A percentile compares a stretch with the other conserved stretches of the same genome.
Evolutionary conservation across 2,888 invertebrate genomes (phyloP).

Genomic region (Drosophila tripunctata): DNA sequence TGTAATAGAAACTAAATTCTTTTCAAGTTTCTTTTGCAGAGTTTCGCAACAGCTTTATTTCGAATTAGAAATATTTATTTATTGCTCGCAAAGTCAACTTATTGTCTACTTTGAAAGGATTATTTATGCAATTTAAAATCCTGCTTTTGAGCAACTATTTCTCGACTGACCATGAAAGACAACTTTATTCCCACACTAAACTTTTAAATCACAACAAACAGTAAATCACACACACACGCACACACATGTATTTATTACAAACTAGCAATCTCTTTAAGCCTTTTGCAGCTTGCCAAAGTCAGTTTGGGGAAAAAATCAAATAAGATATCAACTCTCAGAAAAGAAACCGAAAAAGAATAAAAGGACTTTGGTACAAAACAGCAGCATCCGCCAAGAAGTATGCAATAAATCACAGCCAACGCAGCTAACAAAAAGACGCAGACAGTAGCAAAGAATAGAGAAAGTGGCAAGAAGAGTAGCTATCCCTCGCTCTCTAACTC

Average conservation of each 20-base stretch:
- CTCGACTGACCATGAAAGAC: conserved; percentile 47
- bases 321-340: conserved; percentile 41
- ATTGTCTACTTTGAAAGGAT: not conserved
- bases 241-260: conserved; percentile 7
- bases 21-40: too few species aligned
- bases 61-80: not conserved
- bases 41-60: not conserved
- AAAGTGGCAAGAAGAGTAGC: not conserved
- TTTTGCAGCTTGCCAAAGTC: conserved; percentile 40
- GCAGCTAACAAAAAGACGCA: conserved; percentile 48
- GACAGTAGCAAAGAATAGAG: conserved; percentile 32
- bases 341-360: conserved; percentile 5
- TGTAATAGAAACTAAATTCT: not conserved
- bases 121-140: conserved; percentile 2
- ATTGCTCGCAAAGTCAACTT: not conserved
- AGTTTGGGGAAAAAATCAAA: conserved; percentile 31
- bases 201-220: conserved; percentile 57
- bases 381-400: conserved; percentile 66
- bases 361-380: conserved; percentile 58
- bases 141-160: not conserved
- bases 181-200: conserved; percentile 44
- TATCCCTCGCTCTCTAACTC: not conserved
- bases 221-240: conserved; percentile 39
- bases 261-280: conserved; percentile 55
- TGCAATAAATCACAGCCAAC: conserved; percentile 67